These are phyloP conservation scores for Notolepis coatsorum DNA, from an alignment of 2,797 vertebrate genomes.

Conservation along the genomic window DNA sequence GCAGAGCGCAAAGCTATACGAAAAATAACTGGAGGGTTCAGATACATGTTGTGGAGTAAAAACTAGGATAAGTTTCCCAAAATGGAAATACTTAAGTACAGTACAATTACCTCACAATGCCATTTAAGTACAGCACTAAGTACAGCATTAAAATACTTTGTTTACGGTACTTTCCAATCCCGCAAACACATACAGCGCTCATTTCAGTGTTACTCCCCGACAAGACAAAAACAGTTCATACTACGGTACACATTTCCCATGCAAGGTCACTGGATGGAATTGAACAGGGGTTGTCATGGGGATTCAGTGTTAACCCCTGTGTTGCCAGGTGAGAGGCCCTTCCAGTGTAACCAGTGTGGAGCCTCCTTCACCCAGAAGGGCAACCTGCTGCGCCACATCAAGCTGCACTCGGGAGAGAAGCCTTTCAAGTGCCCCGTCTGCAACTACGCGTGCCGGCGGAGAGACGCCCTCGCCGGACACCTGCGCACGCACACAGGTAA, in stretches of 20 bases:
- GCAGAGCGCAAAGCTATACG: no score
- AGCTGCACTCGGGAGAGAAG: constrained; percentile 97
- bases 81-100: no score
- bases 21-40: no score
- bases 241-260: not conserved
- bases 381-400: constrained; percentile 96
- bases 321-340: constrained; percentile 91
- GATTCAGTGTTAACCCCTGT: constrained; percentile 10
- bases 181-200: no score
- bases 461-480: constrained; percentile 94
- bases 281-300: not conserved
- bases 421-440: constrained; percentile 97
- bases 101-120: no score
- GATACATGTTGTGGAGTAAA: no score
- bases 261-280: constrained; percentile 7
- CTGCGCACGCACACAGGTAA: constrained; percentile 96
- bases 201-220: no score
- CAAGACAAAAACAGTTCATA: not conserved
- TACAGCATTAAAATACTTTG: no score
- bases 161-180: no score
- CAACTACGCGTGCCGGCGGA: constrained; percentile 94
- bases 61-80: no score
- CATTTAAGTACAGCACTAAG: no score
- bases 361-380: constrained; percentile 99
- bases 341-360: constrained; percentile 97